Percentiles rank a stretch among this genome's conserved stretches.
These are phyloP conservation scores for Galago senegalensis DNA, from an alignment of 2,797 vertebrate genomes.

Conservation along the genomic window DNA sequence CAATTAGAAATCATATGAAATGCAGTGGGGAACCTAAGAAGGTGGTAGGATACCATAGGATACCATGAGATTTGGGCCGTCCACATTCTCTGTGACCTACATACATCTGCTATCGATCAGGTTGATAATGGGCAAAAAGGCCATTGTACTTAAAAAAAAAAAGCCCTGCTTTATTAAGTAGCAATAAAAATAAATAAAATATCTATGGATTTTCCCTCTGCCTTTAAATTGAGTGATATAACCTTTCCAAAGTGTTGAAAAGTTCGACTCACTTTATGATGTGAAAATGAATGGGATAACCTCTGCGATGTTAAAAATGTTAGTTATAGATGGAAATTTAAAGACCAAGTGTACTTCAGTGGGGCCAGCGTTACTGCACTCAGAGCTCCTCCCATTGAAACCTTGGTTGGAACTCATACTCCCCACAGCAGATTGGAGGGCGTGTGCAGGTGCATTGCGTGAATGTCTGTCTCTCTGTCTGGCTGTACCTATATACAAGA, in stretches of 20 bases:
- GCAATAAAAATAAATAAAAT: not conserved
- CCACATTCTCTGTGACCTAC: not conserved
- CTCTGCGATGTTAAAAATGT: not conserved
- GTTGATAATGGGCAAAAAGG: not conserved
- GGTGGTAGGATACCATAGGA: not conserved
- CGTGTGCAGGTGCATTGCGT: not conserved
- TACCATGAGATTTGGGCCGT: not conserved
- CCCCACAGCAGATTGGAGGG: not conserved
- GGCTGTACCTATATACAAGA: not conserved
- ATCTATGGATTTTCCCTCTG: not conserved
- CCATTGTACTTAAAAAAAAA: not conserved
- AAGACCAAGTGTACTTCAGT: not conserved
- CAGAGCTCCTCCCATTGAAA: not conserved
- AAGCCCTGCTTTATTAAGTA: not conserved
- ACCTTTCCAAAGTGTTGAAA: not conserved
- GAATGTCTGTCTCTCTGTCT: not conserved
- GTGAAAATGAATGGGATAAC: conserved; percentile 19
- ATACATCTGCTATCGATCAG: not conserved
- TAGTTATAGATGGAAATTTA: not conserved
- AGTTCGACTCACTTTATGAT: not conserved
- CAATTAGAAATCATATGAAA: conserved; percentile 48
- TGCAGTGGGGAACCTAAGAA: not conserved
- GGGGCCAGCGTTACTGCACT: not conserved
- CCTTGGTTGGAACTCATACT: not conserved
- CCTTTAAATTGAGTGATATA: not conserved